These are phyloP conservation scores for Euclidia mi DNA, from an alignment of 2,888 invertebrate genomes.

Conservation along the genomic window DNA sequence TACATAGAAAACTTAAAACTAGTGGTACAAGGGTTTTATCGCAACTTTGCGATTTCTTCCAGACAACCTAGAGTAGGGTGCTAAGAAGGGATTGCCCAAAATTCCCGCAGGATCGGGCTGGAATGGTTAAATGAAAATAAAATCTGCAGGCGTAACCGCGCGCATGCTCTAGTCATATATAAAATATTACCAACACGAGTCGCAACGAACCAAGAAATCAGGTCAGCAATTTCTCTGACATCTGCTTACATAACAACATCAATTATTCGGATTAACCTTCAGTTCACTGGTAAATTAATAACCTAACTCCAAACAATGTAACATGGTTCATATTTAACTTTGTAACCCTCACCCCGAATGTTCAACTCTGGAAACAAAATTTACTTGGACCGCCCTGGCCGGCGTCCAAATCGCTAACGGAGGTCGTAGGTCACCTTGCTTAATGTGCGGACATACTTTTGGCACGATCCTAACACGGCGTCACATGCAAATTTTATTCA, in stretches of 20 bases:
- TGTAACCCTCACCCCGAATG: constrained; percentile 70
- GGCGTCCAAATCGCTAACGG: constrained; percentile 75
- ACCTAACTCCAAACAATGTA: constrained; percentile 39
- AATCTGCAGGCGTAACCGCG: too few species aligned
- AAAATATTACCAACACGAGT: too few species aligned
- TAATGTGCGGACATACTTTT: constrained; percentile 79
- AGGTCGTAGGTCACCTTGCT: constrained; percentile 79
- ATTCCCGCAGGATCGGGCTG: too few species aligned
- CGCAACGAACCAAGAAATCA: too few species aligned
- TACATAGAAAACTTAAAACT: too few species aligned
- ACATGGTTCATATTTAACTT: constrained; percentile 72
- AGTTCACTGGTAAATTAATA: constrained; percentile 36
- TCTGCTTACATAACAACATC: constrained; percentile 2
- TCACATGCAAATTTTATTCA: constrained; percentile 68
- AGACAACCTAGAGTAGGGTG: too few species aligned
- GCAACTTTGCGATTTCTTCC: too few species aligned
- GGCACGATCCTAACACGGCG: constrained; percentile 56
- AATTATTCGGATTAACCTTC: constrained; percentile 35
- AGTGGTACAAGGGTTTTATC: too few species aligned
- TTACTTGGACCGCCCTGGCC: constrained; percentile 75
- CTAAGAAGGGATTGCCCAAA: too few species aligned
- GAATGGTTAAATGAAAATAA: too few species aligned
- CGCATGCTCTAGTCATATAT: too few species aligned
- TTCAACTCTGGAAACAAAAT: constrained; percentile 72
- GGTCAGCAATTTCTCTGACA: too few species aligned